Base-by-base conservation (phyloP, 2,113 vertebrate species). In the Gnathonemus longibarbis region DNA sequence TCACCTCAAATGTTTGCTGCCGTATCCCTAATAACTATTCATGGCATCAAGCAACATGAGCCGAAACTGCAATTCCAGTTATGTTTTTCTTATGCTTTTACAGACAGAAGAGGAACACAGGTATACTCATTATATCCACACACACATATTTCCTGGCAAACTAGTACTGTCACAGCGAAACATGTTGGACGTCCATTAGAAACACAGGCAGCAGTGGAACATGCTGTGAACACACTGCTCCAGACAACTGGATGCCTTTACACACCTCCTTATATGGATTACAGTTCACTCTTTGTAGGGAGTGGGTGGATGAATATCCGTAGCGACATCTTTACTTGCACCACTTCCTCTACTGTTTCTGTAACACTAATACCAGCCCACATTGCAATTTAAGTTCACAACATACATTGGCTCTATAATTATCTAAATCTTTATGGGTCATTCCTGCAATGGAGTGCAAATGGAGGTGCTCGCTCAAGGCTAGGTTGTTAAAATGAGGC, bases 301-400 rank as follows among this genome's bases (percentile, higher is more conserved):
- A 80, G 35, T 80, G 74, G 74, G 74, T 42, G 35, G 35, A 80
- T 80, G 35, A 80, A 80, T 19, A 80, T 80, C 74, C 15, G 0
- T 7, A 80, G 35, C 17, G 6, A 42, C 74, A 35, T 42, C 31
- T 39, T 80, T 39, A 39, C 13, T 80, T 42, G 15, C 74, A 39
- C 74, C 74, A 80, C 70, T 77, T 77, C 70, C 31, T 35, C 70
- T 77, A 77, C 27, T 77, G 70, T 77, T 77, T 77, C 70, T 77
- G 31, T 77, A 35, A 39, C 31, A 77, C 70, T 77, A 17, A 31
- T 77, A 39, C 31, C 31, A 11, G 27, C 74, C 74, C 35, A 80
- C 74, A 80, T 80, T 80, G 35, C 31, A 77, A 15, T 77, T 77
- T 77, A 42, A 80, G 31, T 42, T 19, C 4, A 80, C 74, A 80